Evolutionary conservation across 2,888 invertebrate species (phyloP).

Genomic region (Caenorhabditis sp.): DNA sequence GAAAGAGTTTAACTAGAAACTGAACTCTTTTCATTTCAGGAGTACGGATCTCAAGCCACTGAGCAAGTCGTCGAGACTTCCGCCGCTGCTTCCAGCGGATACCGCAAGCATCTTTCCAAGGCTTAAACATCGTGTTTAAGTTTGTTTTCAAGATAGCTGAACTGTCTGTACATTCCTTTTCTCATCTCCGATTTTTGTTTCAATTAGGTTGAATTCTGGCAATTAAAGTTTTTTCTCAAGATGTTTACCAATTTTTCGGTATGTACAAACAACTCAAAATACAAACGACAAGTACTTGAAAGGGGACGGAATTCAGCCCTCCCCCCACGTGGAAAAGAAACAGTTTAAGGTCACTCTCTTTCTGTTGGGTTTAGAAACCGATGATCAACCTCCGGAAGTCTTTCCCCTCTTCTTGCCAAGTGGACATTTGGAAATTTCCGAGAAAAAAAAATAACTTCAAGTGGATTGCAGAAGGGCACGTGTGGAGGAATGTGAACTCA

Average conservation of each 20-base stretch:
- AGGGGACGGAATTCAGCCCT: background rate
- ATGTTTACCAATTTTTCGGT: conserved; percentile 14
- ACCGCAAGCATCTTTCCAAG: conserved; percentile 34
- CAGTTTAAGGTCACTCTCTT: conserved; percentile 40
- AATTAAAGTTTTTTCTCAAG: conserved; percentile 19
- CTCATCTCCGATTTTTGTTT: background rate
- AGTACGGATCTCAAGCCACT: conserved; percentile 15
- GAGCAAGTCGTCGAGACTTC: conserved; percentile 34
- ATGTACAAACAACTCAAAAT: conserved; percentile 26
- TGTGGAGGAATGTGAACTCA: background rate
- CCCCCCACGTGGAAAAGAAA: conserved; percentile 20
- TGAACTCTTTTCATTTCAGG: background rate
- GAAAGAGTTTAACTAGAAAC: background rate
- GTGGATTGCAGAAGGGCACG: conserved; percentile 16
- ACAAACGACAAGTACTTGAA: conserved; percentile 24
- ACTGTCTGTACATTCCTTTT: conserved; percentile 30
- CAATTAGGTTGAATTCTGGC: background rate
- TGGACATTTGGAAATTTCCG: conserved; percentile 5
- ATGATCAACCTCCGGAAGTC: conserved; percentile 43
- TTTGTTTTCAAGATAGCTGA: background rate
- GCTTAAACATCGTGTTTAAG: conserved; percentile 26
- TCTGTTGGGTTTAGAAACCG: conserved; percentile 27
- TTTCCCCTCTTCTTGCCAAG: background rate
- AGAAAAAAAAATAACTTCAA: conserved; percentile 5
- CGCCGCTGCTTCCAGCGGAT: conserved; percentile 17